Evolutionary conservation across 2,888 invertebrate genomes (phyloP), one percentile per base, ranked within the genome.

Genomic region (Idaea aversata): DNA sequence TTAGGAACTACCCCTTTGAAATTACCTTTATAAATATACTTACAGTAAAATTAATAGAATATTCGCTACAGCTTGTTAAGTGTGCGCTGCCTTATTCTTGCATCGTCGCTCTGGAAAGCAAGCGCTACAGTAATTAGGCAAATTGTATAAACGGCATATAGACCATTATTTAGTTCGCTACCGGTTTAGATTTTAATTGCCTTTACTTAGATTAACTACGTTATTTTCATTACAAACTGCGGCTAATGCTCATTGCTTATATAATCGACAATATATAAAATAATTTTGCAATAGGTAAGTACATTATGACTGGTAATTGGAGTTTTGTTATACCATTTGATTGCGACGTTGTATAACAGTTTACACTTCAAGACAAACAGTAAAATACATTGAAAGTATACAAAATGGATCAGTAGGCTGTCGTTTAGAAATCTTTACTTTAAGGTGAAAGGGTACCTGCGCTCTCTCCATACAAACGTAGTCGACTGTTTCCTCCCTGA

Each of bases 81-180:
- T 62, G 36, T 5, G 67, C 66, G 61, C 67, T 65, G 65, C 70
- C 65, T 76, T 68, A 73, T 78, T 81, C 80, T 81, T 82, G 79
- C 83, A 77, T 76, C 76, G 79, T 73, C 78, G 81, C 82, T 80
- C 80, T 81, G 82, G 83, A 81, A 84, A 85, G 83, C 82, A 81
- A 81, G 81, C 84, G 82, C 79, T 83, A 80, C 82, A 81, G 84
- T 83, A 87, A 88, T 88, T 87, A 87, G 82, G 80, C 78, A 84
- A 88, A 88, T 86, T 87, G 85, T 86, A 82, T 87, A 86, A 86
- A 86, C 84, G 81, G 82, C 80, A 81, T 80, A 81, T 77, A 81
- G 77, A 77, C 84, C 78, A 84, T 85, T 83, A 86, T 84, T 83
- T 78, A 75, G 78, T 74, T 78, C 75, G 71, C 82, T 83, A 81